Percentiles rank a stretch among this genome's conserved stretches.
Conservation (phyloP, 2,113 vertebrate genomes). For the Numenius arquata region DNA sequence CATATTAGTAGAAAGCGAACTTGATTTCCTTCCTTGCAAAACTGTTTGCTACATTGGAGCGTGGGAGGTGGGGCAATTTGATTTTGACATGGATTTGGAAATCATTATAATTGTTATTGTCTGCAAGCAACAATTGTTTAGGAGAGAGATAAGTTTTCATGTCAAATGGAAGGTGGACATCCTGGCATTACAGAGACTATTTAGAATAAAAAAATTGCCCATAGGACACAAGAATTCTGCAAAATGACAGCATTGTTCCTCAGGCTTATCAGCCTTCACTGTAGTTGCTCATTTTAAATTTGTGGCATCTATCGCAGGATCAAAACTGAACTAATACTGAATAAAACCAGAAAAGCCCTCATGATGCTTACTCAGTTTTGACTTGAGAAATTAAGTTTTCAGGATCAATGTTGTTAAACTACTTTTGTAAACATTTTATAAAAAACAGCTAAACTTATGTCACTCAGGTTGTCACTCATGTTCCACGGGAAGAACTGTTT, state of each 20-base stretch:
- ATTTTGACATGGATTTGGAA: background rate
- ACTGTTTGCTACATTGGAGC: background rate
- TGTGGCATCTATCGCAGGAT: background rate
- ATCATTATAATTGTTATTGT: background rate
- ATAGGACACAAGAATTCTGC: background rate
- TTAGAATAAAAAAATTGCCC: background rate
- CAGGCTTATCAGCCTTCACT: background rate
- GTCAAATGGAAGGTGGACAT: background rate
- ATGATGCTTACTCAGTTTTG: background rate
- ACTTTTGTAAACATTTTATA: background rate
- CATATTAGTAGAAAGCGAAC: background rate
- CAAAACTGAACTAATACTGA: background rate
- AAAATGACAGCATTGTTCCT: fast-evolving
- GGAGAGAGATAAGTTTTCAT: fast-evolving
- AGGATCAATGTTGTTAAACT: background rate
- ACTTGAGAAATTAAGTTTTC: background rate
- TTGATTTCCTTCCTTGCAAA: background rate
- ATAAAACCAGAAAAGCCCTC: background rate
- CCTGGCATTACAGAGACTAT: background rate
- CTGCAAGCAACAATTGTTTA: background rate
- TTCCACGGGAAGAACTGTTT: background rate
- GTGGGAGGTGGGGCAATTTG: fast-evolving
- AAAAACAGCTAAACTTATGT: background rate
- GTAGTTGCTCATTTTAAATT: background rate
- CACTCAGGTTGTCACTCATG: background rate